Evolutionary conservation across 2,797 vertebrate genomes (phyloP).

Genomic region (Cyprinodon diabolis): DNA sequence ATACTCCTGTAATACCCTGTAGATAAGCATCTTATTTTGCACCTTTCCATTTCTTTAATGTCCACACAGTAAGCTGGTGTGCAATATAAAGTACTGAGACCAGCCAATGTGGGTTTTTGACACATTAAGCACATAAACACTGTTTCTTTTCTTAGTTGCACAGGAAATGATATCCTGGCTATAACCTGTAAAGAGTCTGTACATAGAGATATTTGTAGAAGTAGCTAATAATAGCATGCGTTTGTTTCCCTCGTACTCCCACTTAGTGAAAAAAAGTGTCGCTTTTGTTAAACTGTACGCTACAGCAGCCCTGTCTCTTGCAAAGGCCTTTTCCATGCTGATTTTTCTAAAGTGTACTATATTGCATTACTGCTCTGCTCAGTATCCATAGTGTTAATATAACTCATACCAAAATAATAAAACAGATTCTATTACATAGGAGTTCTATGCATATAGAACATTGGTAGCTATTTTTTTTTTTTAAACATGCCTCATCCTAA

Average conservation of each 20-base stretch:
- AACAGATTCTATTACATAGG: slow-evolving; percentile 33
- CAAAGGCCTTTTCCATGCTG: slow-evolving; percentile 25
- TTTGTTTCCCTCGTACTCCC: slow-evolving; percentile 63
- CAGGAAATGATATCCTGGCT: slow-evolving; percentile 75
- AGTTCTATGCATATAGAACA: slow-evolving; percentile 64
- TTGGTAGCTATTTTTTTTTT: slow-evolving; percentile 62
- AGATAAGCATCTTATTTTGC: too few relatives aligned
- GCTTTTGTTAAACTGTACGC: slow-evolving; percentile 27
- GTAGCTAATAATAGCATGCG: slow-evolving; percentile 82
- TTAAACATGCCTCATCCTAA: slow-evolving; percentile 18
- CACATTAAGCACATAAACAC: slow-evolving; percentile 44
- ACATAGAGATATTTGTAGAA: slow-evolving; percentile 80
- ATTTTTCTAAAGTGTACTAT: slow-evolving; percentile 30
- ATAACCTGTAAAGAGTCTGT: slow-evolving; percentile 78
- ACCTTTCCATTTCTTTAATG: slow-evolving; percentile 27
- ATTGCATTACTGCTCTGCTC: slow-evolving; percentile 25
- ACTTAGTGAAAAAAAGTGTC: slow-evolving; percentile 55
- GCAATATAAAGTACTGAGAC: slow-evolving; percentile 31
- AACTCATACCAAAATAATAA: background rate
- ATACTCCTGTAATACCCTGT: background rate
- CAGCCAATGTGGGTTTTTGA: slow-evolving; percentile 34
- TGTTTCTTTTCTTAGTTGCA: slow-evolving; percentile 66
- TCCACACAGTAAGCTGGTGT: slow-evolving; percentile 30
- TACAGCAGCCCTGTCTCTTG: slow-evolving; percentile 35
- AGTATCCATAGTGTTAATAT: slow-evolving; percentile 34